Evolutionary conservation across 2,888 invertebrate species (phyloP).

Genomic region (Sipha maydis): DNA sequence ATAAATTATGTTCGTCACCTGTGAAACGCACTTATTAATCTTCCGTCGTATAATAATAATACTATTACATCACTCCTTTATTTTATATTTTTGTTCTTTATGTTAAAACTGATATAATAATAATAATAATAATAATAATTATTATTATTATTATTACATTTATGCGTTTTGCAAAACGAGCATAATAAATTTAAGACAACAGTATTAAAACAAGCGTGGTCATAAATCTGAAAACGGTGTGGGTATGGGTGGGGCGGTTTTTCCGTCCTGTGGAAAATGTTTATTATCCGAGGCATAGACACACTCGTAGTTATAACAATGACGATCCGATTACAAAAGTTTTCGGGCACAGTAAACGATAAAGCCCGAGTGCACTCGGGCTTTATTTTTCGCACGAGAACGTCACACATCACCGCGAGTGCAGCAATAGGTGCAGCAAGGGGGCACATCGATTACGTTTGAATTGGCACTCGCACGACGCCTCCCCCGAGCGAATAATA

Average conservation of each 20-base stretch:
- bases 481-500: background rate
- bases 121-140: constrained; percentile 15
- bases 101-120: constrained; percentile 24
- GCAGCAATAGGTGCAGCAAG: background rate
- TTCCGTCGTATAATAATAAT: background rate
- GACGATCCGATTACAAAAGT: constrained; percentile 57
- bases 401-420: background rate
- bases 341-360: constrained; percentile 39
- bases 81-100: background rate
- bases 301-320: constrained; percentile 52
- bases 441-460: background rate
- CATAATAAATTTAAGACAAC: constrained; percentile 49
- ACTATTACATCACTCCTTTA: background rate
- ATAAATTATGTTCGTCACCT: background rate
- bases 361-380: constrained; percentile 19
- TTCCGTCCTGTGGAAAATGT: constrained; percentile 50
- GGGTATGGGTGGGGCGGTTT: background rate
- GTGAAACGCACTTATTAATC: background rate
- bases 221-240: constrained; percentile 44
- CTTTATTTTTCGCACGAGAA: constrained; percentile 40
- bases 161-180: constrained; percentile 38
- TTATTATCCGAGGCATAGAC: constrained; percentile 54
- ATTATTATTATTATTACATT: constrained; percentile 45
- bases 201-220: constrained; percentile 49
- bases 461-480: background rate